Conservation (phyloP, 2,113 vertebrate genomes). For the Silurus glanis region DNA sequence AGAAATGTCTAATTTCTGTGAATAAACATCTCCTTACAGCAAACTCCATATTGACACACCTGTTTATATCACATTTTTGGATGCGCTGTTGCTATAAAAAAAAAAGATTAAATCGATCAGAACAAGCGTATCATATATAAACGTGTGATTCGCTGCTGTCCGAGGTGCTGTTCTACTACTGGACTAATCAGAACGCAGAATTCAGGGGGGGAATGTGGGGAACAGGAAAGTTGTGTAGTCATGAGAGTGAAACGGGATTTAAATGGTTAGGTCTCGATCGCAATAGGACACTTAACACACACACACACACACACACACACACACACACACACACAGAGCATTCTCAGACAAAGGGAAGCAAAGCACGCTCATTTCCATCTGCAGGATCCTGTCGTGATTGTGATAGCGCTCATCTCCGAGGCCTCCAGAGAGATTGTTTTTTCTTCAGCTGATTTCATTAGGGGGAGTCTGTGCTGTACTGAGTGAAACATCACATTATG, state of each 20-base stretch:
- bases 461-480: conserved; percentile 38
- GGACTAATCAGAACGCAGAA: not conserved
- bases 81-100: not conserved
- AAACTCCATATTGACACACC: not conserved
- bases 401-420: conserved; percentile 49
- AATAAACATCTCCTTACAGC: not conserved
- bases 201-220: not conserved
- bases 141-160: not conserved
- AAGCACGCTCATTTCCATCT: conserved; percentile 48
- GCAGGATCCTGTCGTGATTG: conserved; percentile 51
- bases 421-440: conserved; percentile 54
- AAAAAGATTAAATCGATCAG: not conserved
- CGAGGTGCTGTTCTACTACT: not conserved
- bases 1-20: too few relatives aligned
- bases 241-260: not conserved
- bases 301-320: not conserved
- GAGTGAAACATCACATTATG: conserved; percentile 61
- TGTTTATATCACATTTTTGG: not conserved
- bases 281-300: conserved; percentile 9
- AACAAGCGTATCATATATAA: not conserved
- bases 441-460: conserved; percentile 61
- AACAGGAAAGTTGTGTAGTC: not conserved
- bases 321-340: conserved; percentile 19
- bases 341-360: conserved; percentile 47
- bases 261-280: not conserved